These are phyloP conservation scores for Panthera leo DNA, from an alignment of 2,113 vertebrate species.

Conservation along the genomic window DNA sequence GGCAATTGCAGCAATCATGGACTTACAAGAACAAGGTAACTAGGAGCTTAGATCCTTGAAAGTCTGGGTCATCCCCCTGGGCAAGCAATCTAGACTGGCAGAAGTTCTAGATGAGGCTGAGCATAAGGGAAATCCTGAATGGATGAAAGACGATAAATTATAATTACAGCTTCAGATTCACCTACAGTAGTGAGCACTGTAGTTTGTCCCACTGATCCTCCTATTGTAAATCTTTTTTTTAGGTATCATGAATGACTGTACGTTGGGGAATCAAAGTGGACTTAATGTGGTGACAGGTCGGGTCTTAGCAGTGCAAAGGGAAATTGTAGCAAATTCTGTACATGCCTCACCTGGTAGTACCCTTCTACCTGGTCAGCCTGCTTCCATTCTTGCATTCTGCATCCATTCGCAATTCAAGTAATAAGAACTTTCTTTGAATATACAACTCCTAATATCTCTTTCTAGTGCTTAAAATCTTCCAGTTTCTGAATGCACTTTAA, in stretches of 20 bases:
- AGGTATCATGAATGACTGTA: not conserved
- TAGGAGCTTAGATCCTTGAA: not conserved
- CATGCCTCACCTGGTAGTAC: not conserved
- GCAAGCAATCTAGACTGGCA: not conserved
- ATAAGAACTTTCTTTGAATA: no score
- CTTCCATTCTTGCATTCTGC: no score
- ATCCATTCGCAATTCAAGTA: no score
- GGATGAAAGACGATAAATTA: not conserved
- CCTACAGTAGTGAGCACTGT: not conserved
- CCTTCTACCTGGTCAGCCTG: no score
- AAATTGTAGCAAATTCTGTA: not conserved
- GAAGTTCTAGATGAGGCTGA: not conserved
- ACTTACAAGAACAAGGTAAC: not conserved
- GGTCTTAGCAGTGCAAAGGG: not conserved
- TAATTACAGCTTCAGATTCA: not conserved
- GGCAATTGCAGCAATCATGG: not conserved
- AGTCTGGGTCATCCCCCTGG: not conserved
- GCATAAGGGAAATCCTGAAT: not conserved
- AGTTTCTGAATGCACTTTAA: no score
- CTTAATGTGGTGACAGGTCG: not conserved
- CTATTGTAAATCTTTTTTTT: not conserved
- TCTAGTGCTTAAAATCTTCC: no score
- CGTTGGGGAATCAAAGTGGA: not conserved
- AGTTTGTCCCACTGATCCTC: not conserved
- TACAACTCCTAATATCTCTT: no score